phyloP scores from a whole-genome alignment of 2,888 invertebrate genomes.

The Anorthoa munda region DNA sequence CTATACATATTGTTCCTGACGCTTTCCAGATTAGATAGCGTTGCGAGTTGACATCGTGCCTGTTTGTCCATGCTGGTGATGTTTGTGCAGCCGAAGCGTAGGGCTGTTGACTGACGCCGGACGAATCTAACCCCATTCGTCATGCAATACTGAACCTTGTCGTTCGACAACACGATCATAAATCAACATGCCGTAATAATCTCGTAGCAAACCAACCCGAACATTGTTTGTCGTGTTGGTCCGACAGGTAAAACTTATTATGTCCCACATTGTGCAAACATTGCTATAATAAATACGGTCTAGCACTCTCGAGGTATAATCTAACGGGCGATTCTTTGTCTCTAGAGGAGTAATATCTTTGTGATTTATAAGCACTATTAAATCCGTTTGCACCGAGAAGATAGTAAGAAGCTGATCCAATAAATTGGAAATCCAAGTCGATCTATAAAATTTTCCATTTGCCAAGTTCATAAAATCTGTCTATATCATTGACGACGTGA shows the following conservation, averaged over 20 bases:
- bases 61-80: slow-evolving; percentile 84
- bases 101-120: slow-evolving; percentile 77
- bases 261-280: slow-evolving; percentile 66
- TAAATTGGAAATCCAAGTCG: slow-evolving; percentile 69
- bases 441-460: slow-evolving; percentile 72
- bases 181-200: slow-evolving; percentile 63
- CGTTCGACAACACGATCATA: slow-evolving; percentile 60
- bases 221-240: slow-evolving; percentile 64
- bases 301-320: slow-evolving; percentile 45
- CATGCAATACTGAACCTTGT: slow-evolving; percentile 74
- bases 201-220: slow-evolving; percentile 57
- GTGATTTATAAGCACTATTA: slow-evolving; percentile 55
- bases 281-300: slow-evolving; percentile 51
- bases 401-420: slow-evolving; percentile 52
- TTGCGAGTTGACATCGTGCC: slow-evolving; percentile 79
- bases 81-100: slow-evolving; percentile 79
- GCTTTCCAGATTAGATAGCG: slow-evolving; percentile 86
- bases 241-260: slow-evolving; percentile 71
- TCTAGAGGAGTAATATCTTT: slow-evolving; percentile 40
- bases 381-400: slow-evolving; percentile 57
- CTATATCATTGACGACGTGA: slow-evolving; percentile 66
- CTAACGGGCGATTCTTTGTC: slow-evolving; percentile 48
- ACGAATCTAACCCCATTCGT: slow-evolving; percentile 68
- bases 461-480: slow-evolving; percentile 71
- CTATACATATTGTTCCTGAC: slow-evolving; percentile 74